Conservation (phyloP, 2,888 invertebrate species). For the Blera fallax region DNA sequence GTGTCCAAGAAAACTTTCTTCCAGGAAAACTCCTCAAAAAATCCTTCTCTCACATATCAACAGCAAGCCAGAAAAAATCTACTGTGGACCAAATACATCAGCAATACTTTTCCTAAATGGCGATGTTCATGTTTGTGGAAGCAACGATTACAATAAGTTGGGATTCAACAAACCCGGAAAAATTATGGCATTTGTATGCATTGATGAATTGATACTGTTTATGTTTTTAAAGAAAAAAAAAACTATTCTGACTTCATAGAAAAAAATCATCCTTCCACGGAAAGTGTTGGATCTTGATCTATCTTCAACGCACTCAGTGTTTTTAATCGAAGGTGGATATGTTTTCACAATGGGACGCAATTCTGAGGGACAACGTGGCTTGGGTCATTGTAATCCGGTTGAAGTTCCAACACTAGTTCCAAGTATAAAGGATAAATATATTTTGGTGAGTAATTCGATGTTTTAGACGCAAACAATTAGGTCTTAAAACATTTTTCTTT, state of each 20-base stretch:
- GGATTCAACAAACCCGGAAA: slow-evolving; percentile 82
- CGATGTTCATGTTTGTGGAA: slow-evolving; percentile 85
- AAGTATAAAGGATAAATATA: slow-evolving; percentile 78
- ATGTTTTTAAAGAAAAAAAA: no score
- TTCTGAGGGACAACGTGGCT: slow-evolving; percentile 85
- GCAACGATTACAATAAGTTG: slow-evolving; percentile 85
- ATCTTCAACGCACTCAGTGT: slow-evolving; percentile 85
- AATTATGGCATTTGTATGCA: slow-evolving; percentile 78
- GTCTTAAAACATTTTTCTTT: slow-evolving; percentile 56
- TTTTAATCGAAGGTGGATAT: slow-evolving; percentile 85
- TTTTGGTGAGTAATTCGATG: slow-evolving; percentile 75
- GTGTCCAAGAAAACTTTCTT: not conserved
- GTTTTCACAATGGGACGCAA: slow-evolving; percentile 87
- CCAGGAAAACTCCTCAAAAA: slow-evolving; percentile 78
- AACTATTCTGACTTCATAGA: slow-evolving; percentile 76
- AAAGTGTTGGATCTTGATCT: slow-evolving; percentile 84
- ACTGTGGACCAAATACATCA: slow-evolving; percentile 85
- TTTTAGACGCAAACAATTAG: not conserved
- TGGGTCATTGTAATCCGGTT: slow-evolving; percentile 78
- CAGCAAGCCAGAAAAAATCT: slow-evolving; percentile 83
- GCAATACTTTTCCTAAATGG: slow-evolving; percentile 85
- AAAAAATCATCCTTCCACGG: slow-evolving; percentile 83
- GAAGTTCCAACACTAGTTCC: slow-evolving; percentile 78
- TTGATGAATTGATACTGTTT: no score
- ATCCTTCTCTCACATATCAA: slow-evolving; percentile 80